Conservation (phyloP, 2,797 vertebrate genomes). For the Agapornis canus region DNA sequence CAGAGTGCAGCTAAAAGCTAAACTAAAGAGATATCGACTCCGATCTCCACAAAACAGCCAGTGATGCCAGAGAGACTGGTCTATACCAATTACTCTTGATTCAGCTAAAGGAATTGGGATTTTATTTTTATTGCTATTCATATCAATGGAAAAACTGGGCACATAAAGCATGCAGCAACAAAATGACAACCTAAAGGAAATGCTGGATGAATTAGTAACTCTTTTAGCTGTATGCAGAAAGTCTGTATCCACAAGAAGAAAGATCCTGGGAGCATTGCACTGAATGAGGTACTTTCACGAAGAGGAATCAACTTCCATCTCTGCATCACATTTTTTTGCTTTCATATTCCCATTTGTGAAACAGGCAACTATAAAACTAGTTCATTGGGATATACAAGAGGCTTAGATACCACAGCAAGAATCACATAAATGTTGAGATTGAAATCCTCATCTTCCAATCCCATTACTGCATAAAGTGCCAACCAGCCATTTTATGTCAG, state of each 20-base stretch:
- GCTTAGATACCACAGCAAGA: not conserved
- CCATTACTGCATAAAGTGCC: accelerated
- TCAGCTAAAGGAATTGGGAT: not conserved
- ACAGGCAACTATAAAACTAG: not conserved
- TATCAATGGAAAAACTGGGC: not conserved
- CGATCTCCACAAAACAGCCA: not conserved
- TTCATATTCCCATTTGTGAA: not conserved
- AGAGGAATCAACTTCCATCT: not conserved
- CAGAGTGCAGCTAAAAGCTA: not conserved
- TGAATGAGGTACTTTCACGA: not conserved
- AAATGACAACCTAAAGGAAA: not conserved
- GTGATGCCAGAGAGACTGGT: not conserved
- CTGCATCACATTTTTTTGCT: not conserved
- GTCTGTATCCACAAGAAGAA: not conserved
- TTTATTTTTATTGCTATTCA: not conserved
- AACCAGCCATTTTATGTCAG: not conserved
- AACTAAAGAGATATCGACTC: not conserved
- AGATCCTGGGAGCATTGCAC: not conserved
- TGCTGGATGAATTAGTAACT: not conserved
- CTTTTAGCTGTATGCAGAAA: not conserved
- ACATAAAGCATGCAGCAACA: not conserved
- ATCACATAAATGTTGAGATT: not conserved
- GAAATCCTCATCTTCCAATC: not conserved
- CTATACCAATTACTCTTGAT: not conserved
- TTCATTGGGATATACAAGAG: not conserved